Percentiles rank a stretch among this genome's conserved stretches.
phyloP scores from a whole-genome alignment of 1,140 invertebrate genomes.

The Harlomillsia oculata region DNA sequence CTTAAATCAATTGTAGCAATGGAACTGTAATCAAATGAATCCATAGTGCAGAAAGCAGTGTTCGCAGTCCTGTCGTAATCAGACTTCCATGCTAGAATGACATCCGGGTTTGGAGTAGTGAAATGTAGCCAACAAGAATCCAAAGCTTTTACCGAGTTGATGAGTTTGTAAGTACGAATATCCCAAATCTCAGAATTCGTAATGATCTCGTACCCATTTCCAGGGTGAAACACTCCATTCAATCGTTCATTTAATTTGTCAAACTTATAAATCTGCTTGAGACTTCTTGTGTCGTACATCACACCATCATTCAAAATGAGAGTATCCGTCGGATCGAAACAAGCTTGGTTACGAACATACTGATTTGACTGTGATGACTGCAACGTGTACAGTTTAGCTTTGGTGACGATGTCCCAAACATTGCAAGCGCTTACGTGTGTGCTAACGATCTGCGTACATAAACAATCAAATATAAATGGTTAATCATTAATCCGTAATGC shows the following conservation, averaged over 20 bases:
- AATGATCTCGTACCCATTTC: conserved; percentile 85
- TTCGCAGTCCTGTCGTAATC: too few species aligned
- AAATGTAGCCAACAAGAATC: conserved; percentile 66
- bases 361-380: conserved; percentile 74
- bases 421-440: conserved; percentile 26
- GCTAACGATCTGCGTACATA: conserved; percentile 31
- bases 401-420: conserved; percentile 80
- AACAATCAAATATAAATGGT: too few species aligned
- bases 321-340: conserved; percentile 87
- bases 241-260: conserved; percentile 92
- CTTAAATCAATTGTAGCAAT: conserved; percentile 87
- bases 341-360: conserved; percentile 87
- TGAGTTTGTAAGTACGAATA: conserved; percentile 81
- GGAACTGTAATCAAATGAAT: conserved; percentile 83
- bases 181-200: conserved; percentile 94
- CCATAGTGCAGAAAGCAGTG: conserved; percentile 71
- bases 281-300: conserved; percentile 82
- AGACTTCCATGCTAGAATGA: conserved; percentile 35
- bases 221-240: conserved; percentile 93
- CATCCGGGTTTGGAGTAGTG: conserved; percentile 46
- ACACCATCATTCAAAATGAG: conserved; percentile 91
- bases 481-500: too few species aligned
- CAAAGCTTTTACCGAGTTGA: conserved; percentile 83
- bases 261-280: conserved; percentile 87
- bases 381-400: conserved; percentile 60